A percentile compares a stretch with the other conserved stretches of the same genome.
Conservation (phyloP, 2,113 vertebrate species). For the Trogon melanurus region DNA sequence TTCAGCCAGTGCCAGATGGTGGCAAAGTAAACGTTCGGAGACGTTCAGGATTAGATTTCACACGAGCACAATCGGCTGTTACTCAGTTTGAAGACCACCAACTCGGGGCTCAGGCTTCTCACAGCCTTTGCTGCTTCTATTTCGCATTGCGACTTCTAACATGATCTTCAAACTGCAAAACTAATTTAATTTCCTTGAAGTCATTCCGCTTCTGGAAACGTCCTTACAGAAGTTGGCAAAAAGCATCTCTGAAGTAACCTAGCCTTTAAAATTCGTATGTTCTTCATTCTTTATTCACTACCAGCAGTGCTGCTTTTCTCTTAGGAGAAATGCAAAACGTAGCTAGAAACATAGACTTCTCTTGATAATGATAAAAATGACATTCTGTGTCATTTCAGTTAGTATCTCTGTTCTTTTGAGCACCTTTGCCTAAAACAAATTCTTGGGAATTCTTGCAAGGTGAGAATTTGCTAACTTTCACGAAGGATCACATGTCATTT, state of each 20-base stretch:
- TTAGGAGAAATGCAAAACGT: background rate
- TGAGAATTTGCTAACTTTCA: background rate
- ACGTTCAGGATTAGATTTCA: background rate
- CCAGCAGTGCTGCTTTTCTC: background rate
- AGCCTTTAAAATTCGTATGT: background rate
- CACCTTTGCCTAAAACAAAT: background rate
- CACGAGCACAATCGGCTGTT: background rate
- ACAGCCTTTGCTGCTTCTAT: background rate
- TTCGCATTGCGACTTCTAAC: background rate
- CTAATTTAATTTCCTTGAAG: background rate
- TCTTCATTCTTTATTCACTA: slow-evolving; percentile 13
- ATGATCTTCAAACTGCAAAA: accelerated
- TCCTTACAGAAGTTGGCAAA: background rate
- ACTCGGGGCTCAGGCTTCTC: background rate
- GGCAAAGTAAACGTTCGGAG: background rate
- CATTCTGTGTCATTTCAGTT: background rate
- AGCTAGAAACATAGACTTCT: background rate
- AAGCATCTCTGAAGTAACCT: background rate
- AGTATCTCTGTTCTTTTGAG: background rate
- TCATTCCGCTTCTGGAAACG: background rate
- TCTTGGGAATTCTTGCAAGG: background rate
- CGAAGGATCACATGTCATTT: background rate
- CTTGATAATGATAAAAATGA: background rate
- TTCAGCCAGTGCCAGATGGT: background rate
- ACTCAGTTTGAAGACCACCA: background rate